phyloP scores from a whole-genome alignment of 2,113 vertebrate genomes.

The Columba janthina region DNA sequence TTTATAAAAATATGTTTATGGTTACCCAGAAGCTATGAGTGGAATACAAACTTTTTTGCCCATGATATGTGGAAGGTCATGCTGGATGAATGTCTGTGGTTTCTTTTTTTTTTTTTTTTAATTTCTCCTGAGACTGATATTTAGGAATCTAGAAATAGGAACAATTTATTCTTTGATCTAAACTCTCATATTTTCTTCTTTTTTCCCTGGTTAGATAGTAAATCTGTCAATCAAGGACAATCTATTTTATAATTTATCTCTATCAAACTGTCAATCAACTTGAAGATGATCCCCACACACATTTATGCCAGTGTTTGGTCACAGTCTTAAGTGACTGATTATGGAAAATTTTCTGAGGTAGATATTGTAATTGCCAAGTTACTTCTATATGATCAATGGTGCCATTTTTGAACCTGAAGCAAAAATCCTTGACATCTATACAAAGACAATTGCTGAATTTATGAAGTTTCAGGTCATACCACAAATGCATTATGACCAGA shows the following conservation, averaged over 20 bases:
- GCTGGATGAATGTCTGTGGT: background rate
- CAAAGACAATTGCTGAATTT: background rate
- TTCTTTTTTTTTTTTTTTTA: background rate
- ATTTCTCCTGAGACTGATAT: background rate
- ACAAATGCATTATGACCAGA: background rate
- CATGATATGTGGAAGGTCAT: background rate
- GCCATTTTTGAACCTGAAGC: background rate
- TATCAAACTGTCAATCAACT: background rate
- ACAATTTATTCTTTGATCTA: background rate
- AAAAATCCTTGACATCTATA: background rate
- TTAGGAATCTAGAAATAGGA: background rate
- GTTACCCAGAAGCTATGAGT: background rate
- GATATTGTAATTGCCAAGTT: background rate
- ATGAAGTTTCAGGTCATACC: background rate
- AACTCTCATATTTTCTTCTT: background rate
- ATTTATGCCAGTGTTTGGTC: background rate
- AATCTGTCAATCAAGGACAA: background rate
- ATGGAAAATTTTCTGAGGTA: background rate
- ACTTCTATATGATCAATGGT: fast-evolving
- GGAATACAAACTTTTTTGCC: background rate
- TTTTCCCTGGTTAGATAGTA: background rate
- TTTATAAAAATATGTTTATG: background rate
- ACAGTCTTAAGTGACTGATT: background rate
- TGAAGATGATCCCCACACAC: background rate
- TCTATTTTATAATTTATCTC: constrained; percentile 1